Base-by-base conservation (phyloP, 1,140 invertebrate species). In the Drosophila virilis region DNA sequence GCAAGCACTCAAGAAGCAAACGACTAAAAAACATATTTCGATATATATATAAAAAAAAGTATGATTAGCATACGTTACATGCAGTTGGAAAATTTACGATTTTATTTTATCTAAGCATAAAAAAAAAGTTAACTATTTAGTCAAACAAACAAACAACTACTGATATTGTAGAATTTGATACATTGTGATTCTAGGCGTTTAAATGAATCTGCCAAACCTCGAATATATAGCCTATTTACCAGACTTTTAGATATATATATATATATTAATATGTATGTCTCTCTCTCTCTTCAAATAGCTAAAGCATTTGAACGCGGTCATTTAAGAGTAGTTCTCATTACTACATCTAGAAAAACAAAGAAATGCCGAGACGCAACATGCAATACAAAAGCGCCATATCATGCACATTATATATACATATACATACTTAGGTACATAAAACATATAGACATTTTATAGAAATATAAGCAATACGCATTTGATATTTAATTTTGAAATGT, bases 391-490 rank as follows among this genome's bases (percentile, higher is more conserved):
- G 74, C 74, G 83, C 79, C 83, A 86, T 88, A 86, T 83, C 83
- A 86, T 78, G 73, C 65, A 75, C 50, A 52, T 42, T 59, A 43
- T 58, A 58, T 67, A 66, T 43, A 50, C 5, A 66, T 15, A 46
- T n/a, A 59, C 32, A 48, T 2, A 52, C 17, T 42, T 35, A 59
- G 35, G 5, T 55, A 55, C 48, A 50, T 22, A 38, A 9, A 52
- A 33, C 35, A 54, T 65, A 43, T 62, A 40, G 70, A 57, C 48
- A 42, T 35, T 46, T 42, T 17, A 35, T 72, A 66, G 55, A 57
- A 42, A 60, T 68, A 50, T 69, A 85, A 88, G 79, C 72, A 80
- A 88, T 83, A 77, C 37, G 83, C 83, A 86, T 86, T 86, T 86
- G 46, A 85, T 75, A 78, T 62, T 67, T 74, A 15, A 77, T 64